Evolutionary conservation across 2,113 vertebrate species (phyloP), one percentile per base, ranked within the genome.

Genomic region (Nothobranchius kuhntae): DNA sequence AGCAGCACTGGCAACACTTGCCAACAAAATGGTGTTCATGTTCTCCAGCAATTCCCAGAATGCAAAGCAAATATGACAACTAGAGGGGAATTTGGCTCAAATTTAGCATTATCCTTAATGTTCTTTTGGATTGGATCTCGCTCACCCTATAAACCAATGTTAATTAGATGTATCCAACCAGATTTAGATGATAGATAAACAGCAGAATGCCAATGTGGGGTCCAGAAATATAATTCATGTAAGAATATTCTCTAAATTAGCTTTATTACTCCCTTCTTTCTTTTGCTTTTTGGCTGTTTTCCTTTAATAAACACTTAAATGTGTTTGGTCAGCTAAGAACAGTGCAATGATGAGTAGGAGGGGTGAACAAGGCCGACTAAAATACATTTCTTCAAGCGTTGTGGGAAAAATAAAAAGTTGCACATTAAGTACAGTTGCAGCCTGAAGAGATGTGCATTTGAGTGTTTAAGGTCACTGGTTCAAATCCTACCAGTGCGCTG

Each of bases 251-350:
- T 40, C 38, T 40, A 40, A 40, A 40, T 8, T 40, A 40, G 6
- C 6, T 14, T 15, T 15, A 15, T 36, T 9, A 8, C 36, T 8
- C 3, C 46, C 40, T 13, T 26, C 2, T 35, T 63, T 60, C 62
- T 57, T 62, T 71, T 73, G 36, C 57, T 77, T 71, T 52, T 42
- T 73, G 55, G 75, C 62, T 73, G 47, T 78, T 67, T 68, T 13
- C 42, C 78, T 35, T 70, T 85, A 86, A 87, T 80, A 80, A 82
- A 59, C 47, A 40, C 66, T 83, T 67, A 56, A 70, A 51, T 83
- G 56, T 55, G 68, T 72, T 75, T 61, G 61, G 69, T 60, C 65
- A 60, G 50, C 38, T 30, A 10, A 66, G 52, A 50, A 59, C 15
- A 73, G 51, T 44, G 2, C 24, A 45, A 42, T 9, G 44, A 62